Evolutionary conservation across 2,888 invertebrate species (phyloP), one percentile per base, ranked within the genome.

Genomic region (Drosophila eohydei): DNA sequence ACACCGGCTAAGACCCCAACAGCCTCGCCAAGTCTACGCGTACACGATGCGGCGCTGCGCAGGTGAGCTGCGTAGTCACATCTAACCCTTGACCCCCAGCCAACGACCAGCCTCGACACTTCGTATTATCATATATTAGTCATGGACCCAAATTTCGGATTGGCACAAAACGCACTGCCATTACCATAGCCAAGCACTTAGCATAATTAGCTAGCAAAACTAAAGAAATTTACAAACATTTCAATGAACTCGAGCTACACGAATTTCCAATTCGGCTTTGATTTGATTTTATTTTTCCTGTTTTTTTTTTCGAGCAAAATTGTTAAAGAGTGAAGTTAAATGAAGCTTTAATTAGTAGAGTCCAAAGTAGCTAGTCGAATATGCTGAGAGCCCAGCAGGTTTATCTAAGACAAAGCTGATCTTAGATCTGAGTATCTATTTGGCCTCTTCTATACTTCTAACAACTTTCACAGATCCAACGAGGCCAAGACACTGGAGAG

Each of bases 401-500:
- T 21, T 21, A 21, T 21, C 21, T 21, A 21, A 21, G 21, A 21
- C 21, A 21, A 21, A 21, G 21, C n/a, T n/a, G n/a, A n/a, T n/a
- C n/a, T n/a, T 21, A 21, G 21, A 21, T 21, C 21, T 21, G 21
- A 21, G 21, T 21, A 21, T 21, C 21, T 30, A 40, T 40, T n/a
- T 40, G n/a, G 2, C 8, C 34, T 46, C 4, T 32, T 8, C 48
- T 50, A 14, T 14, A 36, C 21, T 26, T 21, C 21, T 21, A 21
- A 2, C 9, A 8, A 26, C 12, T 12, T 43, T 0, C 30, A 7
- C 52, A 82, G 83, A 73, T 83, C 83, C 4, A 83, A 83, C 28
- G 83, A 83, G 44, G 73, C 84, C 50, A 80, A 80, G 52, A 83
- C 87, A 1, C 44, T 92, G 66, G 92, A 92, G 77, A 92, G 92